Evolutionary conservation across 2,797 vertebrate species (phyloP).

Genomic region (Lutjanus campechanus): DNA sequence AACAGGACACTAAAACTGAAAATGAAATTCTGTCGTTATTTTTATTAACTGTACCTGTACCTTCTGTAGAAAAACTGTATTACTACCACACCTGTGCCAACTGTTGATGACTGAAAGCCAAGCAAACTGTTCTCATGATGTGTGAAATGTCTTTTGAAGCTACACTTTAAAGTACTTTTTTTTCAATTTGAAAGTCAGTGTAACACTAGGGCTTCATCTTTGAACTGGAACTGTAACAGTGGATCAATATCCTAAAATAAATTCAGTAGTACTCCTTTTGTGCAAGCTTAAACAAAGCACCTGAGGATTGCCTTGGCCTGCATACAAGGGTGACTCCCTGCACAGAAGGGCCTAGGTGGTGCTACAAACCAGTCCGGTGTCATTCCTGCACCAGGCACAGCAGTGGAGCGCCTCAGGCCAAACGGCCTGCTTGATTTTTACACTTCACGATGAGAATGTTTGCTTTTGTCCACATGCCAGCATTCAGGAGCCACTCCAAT

Average conservation of each 20-base stretch:
- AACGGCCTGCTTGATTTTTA: slow-evolving; percentile 79
- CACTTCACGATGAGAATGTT: slow-evolving; percentile 59
- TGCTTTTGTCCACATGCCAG: slow-evolving; percentile 35
- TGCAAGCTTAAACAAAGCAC: slow-evolving; percentile 66
- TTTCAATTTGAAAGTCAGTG: too few species aligned
- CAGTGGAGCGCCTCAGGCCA: slow-evolving; percentile 77
- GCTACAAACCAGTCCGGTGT: slow-evolving; percentile 85
- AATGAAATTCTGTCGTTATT: background rate
- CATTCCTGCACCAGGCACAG: slow-evolving; percentile 86
- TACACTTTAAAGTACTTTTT: background rate
- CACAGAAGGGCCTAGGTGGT: slow-evolving; percentile 53
- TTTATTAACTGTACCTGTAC: background rate
- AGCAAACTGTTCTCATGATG: background rate
- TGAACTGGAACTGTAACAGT: background rate
- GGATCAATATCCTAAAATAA: slow-evolving; percentile 11
- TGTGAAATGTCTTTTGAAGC: background rate
- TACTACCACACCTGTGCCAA: background rate
- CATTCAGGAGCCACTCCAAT: background rate
- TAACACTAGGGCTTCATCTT: background rate
- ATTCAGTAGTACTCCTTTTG: slow-evolving; percentile 17
- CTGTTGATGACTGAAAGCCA: background rate
- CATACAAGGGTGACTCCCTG: slow-evolving; percentile 70
- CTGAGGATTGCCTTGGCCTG: slow-evolving; percentile 60
- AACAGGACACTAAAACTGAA: background rate
- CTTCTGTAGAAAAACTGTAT: background rate